Conservation (phyloP, 2,888 invertebrate species). For the Argyresthia albistria region DNA sequence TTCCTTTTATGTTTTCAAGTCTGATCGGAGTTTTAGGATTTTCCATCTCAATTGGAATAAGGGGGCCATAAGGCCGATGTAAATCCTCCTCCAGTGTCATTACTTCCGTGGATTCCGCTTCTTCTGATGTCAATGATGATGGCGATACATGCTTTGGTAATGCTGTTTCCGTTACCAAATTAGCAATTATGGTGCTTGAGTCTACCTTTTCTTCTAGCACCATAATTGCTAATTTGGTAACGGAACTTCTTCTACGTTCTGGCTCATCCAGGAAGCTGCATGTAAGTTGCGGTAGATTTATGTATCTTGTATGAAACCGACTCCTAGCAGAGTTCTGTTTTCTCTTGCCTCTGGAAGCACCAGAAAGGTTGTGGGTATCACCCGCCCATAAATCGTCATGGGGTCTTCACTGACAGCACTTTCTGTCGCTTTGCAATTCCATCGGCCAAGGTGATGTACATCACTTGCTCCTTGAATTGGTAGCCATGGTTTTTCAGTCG, state of each 20-base stretch:
- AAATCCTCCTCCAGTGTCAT: background rate
- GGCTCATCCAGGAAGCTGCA: background rate
- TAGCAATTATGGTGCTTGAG: background rate
- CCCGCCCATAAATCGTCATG: background rate
- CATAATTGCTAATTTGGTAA: no score
- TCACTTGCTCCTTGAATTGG: background rate
- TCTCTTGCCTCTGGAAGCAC: background rate
- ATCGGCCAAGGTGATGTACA: background rate
- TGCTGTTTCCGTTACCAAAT: background rate
- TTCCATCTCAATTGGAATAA: background rate
- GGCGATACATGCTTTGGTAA: background rate
- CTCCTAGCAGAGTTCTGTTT: background rate
- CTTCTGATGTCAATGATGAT: background rate
- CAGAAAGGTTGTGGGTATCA: background rate
- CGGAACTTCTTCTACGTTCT: background rate
- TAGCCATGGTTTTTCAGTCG: conserved; percentile 6
- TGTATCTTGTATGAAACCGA: conserved; percentile 1
- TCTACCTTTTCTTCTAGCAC: background rate
- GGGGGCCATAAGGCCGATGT: background rate
- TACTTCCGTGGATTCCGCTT: background rate
- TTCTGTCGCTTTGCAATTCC: background rate
- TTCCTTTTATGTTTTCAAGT: background rate
- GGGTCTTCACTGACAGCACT: background rate
- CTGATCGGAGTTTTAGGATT: no score
- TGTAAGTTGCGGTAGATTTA: background rate